Conservation (phyloP, 2,113 vertebrate genomes). For the Mohoua ochrocephala region DNA sequence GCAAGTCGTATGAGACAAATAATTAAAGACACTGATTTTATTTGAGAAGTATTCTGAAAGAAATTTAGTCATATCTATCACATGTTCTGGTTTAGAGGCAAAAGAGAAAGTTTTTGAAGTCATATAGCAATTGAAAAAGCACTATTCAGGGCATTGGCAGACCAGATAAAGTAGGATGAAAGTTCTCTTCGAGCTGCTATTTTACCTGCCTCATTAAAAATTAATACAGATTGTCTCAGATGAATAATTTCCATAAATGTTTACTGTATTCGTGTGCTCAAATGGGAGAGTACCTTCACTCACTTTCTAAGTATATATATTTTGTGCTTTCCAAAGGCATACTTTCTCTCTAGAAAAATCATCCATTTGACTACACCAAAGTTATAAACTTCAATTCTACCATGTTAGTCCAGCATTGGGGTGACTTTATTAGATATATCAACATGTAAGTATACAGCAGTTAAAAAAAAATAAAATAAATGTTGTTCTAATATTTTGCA, state of each 20-base stretch:
- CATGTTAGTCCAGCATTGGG: neutral
- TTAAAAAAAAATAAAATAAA: neutral
- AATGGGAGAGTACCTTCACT: neutral
- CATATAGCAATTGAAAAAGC: neutral
- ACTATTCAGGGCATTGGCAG: neutral
- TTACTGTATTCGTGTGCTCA: neutral
- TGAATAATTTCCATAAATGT: neutral
- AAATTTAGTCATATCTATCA: neutral
- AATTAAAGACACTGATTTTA: neutral
- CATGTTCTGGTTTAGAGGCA: neutral
- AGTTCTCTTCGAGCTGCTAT: neutral
- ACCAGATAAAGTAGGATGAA: neutral
- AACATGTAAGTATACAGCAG: neutral
- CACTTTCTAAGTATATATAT: neutral
- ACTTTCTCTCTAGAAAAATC: neutral
- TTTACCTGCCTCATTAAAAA: neutral
- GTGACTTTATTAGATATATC: neutral
- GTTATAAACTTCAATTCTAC: neutral
- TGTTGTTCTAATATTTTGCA: rapidly evolving
- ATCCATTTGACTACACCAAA: neutral
- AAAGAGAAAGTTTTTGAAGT: neutral
- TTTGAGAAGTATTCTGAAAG: neutral
- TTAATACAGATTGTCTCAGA: neutral
- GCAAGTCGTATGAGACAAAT: neutral
- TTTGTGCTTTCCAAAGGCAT: neutral